Base-by-base conservation (phyloP, 2,113 vertebrate species). In the Stictonetta naevosa region DNA sequence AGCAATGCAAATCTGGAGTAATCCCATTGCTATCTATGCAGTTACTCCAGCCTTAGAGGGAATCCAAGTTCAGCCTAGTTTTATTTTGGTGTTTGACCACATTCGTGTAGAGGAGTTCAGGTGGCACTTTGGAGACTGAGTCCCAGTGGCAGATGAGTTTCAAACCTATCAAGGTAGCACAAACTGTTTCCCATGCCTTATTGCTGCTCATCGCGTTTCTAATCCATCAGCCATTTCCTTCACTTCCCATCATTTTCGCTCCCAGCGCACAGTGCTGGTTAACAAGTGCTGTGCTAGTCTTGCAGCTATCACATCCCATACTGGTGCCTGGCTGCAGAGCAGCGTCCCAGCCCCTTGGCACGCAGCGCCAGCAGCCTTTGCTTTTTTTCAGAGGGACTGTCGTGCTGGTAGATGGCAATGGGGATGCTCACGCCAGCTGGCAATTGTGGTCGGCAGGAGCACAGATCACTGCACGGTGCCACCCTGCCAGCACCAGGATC, bases 361-460 rank as follows among this genome's bases (percentile, higher is more conserved):
- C 25, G 91, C 50, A 40, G 25, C 81, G 75, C 66, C 86, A 69
- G 76, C 40, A 87, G 52, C n/a, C 20, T 50, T 90, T 78, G 78
- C 38, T 38, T 38, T 83, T 58, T 34, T 63, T 89, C 48, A 50
- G 68, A 71, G 75, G 80, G 60, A 62, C 55, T 1, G 4, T 92
- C 81, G 55, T 2, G 0, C 77, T 6, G 4, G 31, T 66, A 84
- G 62, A 23, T 14, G 22, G 58, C 13, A 6, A 29, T 9, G 34
- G 75, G 83, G 53, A 88, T 58, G 69, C 69, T 63, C 1, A 0
- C 6, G 44, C 90, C 91, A 96, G 91, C 89, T 97, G 95, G 92
- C 92, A 75, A 63, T 64, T 1, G 2, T 38, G 13, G 21, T 36
- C 0, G 0, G 25, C 34, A 53, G 83, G 86, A 28, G 3, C 67